Evolutionary conservation across 1,140 invertebrate genomes (phyloP).

Genomic region (Cataglyphis hispanica): DNA sequence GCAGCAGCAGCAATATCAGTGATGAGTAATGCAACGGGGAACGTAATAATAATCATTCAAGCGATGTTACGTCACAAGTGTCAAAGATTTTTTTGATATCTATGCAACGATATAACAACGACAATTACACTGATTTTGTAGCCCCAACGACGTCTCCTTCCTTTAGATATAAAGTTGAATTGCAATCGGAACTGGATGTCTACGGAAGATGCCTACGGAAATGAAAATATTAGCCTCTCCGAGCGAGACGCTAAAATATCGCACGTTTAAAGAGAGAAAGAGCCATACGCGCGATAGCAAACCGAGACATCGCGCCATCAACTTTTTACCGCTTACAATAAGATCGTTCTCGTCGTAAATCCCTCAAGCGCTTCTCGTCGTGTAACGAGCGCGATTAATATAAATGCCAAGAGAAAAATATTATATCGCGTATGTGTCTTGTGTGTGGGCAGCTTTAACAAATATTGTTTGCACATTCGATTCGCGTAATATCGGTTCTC

Average conservation of each 20-base stretch:
- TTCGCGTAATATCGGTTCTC: constrained; percentile 2
- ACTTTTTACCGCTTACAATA: not conserved
- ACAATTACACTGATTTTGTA: constrained; percentile 12
- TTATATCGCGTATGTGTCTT: not conserved
- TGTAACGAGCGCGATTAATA: constrained; percentile 16
- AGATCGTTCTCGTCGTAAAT: not conserved
- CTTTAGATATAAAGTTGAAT: not conserved
- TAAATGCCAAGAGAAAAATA: not conserved
- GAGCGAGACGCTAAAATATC: not conserved
- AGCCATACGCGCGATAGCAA: not conserved
- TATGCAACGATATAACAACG: constrained; percentile 9
- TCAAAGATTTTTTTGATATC: constrained; percentile 51
- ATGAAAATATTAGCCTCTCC: not conserved
- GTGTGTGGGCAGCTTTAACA: not conserved
- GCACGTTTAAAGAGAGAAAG: not conserved
- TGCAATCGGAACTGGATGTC: not conserved
- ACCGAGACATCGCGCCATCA: not conserved
- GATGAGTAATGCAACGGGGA: not conserved
- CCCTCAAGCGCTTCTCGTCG: not conserved
- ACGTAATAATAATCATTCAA: constrained; percentile 71
- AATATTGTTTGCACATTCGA: constrained; percentile 20
- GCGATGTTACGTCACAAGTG: constrained; percentile 64
- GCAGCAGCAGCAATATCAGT: not conserved
- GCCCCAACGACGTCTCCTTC: not conserved
- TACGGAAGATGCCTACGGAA: not conserved